Percentiles rank a stretch among this genome's conserved stretches.
phyloP scores from a whole-genome alignment of 23 tunicate species.

The Trididemnum clinides region DNA sequence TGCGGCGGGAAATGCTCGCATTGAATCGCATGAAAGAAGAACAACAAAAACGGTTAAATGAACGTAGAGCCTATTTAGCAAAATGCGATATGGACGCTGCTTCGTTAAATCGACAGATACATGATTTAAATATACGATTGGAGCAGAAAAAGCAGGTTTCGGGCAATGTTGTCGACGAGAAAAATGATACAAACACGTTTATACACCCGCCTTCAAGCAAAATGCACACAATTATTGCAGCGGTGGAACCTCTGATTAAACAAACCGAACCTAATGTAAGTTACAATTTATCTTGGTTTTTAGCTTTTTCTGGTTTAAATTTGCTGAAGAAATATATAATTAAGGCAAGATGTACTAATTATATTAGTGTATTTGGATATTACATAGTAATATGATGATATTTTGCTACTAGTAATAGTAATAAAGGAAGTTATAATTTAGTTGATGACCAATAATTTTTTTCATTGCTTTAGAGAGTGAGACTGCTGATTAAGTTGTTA shows the following conservation, averaged over 20 bases:
- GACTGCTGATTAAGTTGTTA: no score
- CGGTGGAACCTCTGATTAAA: conserved; percentile 83
- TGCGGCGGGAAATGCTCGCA: conserved; percentile 45
- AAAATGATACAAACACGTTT: neutral
- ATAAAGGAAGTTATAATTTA: no score
- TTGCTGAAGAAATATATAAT: no score
- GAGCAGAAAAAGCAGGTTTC: conserved; percentile 48
- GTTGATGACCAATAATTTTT: no score
- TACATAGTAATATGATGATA: no score
- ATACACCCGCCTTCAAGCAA: conserved; percentile 31
- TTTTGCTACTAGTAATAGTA: no score
- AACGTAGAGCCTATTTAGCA: conserved; percentile 41
- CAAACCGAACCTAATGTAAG: conserved; percentile 54
- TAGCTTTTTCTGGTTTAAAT: no score
- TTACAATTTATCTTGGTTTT: neutral
- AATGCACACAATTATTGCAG: conserved; percentile 91
- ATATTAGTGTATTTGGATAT: no score
- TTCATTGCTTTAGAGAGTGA: no score
- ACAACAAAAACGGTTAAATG: conserved; percentile 64
- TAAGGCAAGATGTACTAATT: no score
- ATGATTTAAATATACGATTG: conserved; percentile 67
- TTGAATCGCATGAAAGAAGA: conserved; percentile 80
- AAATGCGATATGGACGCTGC: conserved; percentile 66
- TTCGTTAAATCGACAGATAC: conserved; percentile 77
- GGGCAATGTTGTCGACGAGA: neutral